Conservation (phyloP, 2,888 invertebrate species). For the Morpho deidamia region DNA sequence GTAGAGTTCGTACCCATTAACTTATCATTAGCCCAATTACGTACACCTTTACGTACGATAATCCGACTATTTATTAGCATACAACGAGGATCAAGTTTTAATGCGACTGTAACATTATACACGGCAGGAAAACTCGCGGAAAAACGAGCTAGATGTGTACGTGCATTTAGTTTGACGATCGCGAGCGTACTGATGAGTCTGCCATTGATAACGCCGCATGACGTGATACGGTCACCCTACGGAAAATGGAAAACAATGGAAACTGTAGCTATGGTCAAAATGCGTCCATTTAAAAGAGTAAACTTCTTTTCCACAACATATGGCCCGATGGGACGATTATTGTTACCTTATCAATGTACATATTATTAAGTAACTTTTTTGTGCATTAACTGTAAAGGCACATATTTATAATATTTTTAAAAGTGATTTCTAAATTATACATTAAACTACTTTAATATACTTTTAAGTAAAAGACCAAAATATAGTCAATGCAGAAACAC, state of each 20-base stretch:
- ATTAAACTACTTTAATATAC: too few species aligned
- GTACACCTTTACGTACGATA: constrained; percentile 18
- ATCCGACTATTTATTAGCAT: constrained; percentile 13
- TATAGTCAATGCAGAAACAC: too few species aligned
- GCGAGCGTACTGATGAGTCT: constrained; percentile 54
- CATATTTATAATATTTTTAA: too few species aligned
- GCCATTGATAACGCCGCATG: constrained; percentile 58
- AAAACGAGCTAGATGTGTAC: constrained; percentile 44
- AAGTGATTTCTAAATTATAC: too few species aligned
- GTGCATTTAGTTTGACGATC: constrained; percentile 51
- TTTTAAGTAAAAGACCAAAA: too few species aligned
- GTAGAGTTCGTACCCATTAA: constrained; percentile 50
- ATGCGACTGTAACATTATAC: constrained; percentile 8
- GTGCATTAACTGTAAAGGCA: too few species aligned
- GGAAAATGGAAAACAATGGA: constrained; percentile 70
- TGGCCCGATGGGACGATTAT: too few species aligned
- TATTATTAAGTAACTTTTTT: too few species aligned
- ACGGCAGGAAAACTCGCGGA: constrained; percentile 30
- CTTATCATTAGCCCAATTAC: constrained; percentile 53
- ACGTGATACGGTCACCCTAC: constrained; percentile 40
- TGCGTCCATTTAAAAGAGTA: neutral
- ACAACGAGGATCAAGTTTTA: constrained; percentile 11
- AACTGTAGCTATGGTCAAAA: constrained; percentile 31
- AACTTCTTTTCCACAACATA: too few species aligned
- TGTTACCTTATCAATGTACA: too few species aligned